A percentile compares a stretch with the other conserved stretches of the same genome.
Evolutionary conservation across 2,888 invertebrate genomes (phyloP).

Genomic region (Schrankia costaestrigalis): DNA sequence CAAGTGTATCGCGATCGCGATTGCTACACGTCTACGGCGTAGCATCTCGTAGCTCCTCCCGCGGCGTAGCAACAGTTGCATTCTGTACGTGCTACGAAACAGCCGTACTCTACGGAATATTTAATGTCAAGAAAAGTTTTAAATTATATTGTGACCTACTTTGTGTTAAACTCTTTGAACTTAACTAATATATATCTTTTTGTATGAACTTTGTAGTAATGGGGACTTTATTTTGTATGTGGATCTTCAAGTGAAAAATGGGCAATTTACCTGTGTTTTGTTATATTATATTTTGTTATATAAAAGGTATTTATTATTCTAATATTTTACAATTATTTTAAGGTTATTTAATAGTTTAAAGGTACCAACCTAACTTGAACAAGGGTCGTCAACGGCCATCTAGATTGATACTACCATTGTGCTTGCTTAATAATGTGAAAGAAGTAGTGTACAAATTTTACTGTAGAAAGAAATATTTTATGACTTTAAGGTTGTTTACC

Average conservation of each 20-base stretch:
- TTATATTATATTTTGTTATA: constrained; percentile 43
- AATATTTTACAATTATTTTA: background rate
- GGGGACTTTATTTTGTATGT: constrained; percentile 9
- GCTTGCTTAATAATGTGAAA: too few relatives aligned
- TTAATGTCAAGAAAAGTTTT: constrained; percentile 21
- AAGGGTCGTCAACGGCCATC: too few relatives aligned
- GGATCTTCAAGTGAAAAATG: constrained; percentile 39
- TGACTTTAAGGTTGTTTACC: too few relatives aligned
- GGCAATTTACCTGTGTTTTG: constrained; percentile 39
- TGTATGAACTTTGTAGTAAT: constrained; percentile 7
- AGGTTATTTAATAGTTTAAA: too few relatives aligned
- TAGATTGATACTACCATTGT: too few relatives aligned
- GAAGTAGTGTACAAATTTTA: too few relatives aligned
- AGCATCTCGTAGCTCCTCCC: constrained; percentile 28
- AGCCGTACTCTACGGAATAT: constrained; percentile 45
- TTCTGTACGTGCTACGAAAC: constrained; percentile 53
- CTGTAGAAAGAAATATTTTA: too few relatives aligned
- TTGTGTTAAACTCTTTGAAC: constrained; percentile 16
- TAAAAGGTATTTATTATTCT: constrained; percentile 47
- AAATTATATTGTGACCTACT: constrained; percentile 30
- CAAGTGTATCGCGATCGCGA: constrained; percentile 18
- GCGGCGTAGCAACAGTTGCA: constrained; percentile 73
- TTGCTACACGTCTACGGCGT: constrained; percentile 26
- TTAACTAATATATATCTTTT: constrained; percentile 4
- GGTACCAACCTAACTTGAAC: too few relatives aligned